Conservation (phyloP, 2,888 invertebrate genomes). For the Nycteola revayana region DNA sequence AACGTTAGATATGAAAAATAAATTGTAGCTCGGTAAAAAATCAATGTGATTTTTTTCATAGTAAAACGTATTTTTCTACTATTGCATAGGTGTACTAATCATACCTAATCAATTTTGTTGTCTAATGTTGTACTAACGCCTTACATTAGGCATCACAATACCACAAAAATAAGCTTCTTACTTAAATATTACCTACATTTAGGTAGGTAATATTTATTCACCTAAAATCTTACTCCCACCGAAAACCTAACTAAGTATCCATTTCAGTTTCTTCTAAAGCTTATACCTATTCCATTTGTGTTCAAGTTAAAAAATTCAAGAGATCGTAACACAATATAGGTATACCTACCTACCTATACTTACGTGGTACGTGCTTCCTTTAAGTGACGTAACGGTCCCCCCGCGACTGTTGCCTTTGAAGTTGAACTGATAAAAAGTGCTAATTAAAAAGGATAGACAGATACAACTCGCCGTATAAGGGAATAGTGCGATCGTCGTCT, state of each 20-base stretch:
- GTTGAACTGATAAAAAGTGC: conserved; percentile 51
- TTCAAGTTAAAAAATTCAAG: conserved; percentile 49
- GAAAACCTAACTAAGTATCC: conserved; percentile 9
- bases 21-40: too few species aligned
- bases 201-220: too few species aligned
- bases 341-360: conserved; percentile 26
- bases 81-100: too few species aligned
- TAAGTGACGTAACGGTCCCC: conserved; percentile 70
- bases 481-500: conserved; percentile 69
- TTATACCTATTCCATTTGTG: conserved; percentile 39
- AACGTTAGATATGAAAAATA: too few species aligned
- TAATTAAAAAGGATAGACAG: conserved; percentile 60
- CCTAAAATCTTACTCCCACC: not conserved
- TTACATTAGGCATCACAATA: too few species aligned
- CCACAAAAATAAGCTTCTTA: too few species aligned
- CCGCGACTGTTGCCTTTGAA: conserved; percentile 59
- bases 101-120: too few species aligned
- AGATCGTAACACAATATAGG: conserved; percentile 36
- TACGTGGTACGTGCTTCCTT: conserved; percentile 38
- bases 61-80: too few species aligned
- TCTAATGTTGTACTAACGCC: too few species aligned
- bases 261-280: conserved; percentile 29
- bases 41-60: too few species aligned
- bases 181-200: too few species aligned
- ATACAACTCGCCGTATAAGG: conserved; percentile 64